Base-by-base conservation (phyloP, 2,797 vertebrate genomes). In the Pitangus sulphuratus region DNA sequence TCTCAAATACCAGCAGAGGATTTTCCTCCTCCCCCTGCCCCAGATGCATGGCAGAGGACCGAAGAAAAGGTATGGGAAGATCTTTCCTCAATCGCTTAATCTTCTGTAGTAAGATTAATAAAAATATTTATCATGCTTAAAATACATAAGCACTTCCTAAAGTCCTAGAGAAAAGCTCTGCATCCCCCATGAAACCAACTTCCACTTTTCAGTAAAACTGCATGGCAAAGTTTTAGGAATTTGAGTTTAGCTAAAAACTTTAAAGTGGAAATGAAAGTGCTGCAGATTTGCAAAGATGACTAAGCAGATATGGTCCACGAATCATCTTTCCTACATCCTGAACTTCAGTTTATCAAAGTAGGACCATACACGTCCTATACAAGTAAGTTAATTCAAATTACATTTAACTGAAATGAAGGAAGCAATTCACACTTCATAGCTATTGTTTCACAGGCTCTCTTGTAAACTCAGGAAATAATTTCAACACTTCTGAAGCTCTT, bases 381-480 rank as follows among this genome's bases (percentile, higher is more conserved):
- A 37, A 82, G n/a, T 31, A 69, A 81, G 58, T 79, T 87, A 96
- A 91, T 69, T 76, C 83, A 93, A 95, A 90, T 95, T 93, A 79
- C 40, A 35, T 69, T 84, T 76, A 82, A 69, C 62, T 62, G 70
- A 90, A 95, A 90, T 81, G 51, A 97, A 96, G 95, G 94, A 97
- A 96, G 80, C 70, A 93, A 90, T 95, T 96, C 88, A 84, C 95
- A 95, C 87, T 66, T 93, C 91, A 84, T 12, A 87, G 77, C 88
- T 88, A 96, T 95, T 97, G 94, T 96, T 97, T 94, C 89, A 79
- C 91, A 76, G 40, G 61, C 58, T 66, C 70, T 82, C 58, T 4
- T 88, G 61, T 66, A 84, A 95, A 93, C 62, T 93, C 94, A 93
- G 94, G 95, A 95, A 97, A 96, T 84, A 68, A 94, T 94, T 96